Percentiles rank a stretch among this genome's conserved stretches.
phyloP scores from a whole-genome alignment of 2,888 invertebrate species.

The Pyrocoelia pectoralis region DNA sequence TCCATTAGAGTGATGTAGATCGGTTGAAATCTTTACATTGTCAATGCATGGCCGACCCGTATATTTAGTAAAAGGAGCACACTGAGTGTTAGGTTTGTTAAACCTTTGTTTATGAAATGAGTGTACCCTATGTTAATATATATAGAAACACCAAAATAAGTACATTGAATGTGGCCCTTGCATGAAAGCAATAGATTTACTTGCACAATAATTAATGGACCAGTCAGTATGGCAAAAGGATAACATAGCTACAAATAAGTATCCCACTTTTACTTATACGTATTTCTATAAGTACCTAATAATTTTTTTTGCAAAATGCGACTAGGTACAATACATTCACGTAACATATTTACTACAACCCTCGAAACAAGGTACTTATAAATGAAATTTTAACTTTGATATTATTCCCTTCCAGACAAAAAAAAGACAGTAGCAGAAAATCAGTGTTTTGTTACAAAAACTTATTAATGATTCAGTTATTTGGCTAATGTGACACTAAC shows the following conservation, averaged over 20 bases:
- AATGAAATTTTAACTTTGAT: too few species aligned
- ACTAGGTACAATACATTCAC: too few species aligned
- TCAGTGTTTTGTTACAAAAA: too few species aligned
- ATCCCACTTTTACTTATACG: too few species aligned
- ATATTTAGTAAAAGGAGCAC: background rate
- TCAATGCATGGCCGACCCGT: conserved; percentile 9
- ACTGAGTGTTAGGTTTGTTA: background rate
- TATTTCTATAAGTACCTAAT: too few species aligned
- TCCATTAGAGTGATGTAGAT: conserved; percentile 32
- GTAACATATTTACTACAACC: too few species aligned
- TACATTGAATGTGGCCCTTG: background rate
- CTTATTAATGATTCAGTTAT: too few species aligned
- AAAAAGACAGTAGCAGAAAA: too few species aligned
- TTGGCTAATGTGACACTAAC: too few species aligned
- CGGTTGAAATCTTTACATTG: conserved; percentile 24
- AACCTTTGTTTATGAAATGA: background rate
- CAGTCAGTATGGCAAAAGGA: background rate
- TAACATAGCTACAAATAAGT: background rate
- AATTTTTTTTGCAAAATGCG: too few species aligned
- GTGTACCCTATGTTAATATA: background rate
- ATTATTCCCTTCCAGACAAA: too few species aligned
- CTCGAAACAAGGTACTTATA: too few species aligned
- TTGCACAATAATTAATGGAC: conserved; percentile 1
- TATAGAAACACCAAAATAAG: background rate
- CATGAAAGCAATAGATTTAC: background rate